These are phyloP conservation scores for Myoxocephalus aenaeus DNA, from an alignment of 2,797 vertebrate species.

Conservation along the genomic window DNA sequence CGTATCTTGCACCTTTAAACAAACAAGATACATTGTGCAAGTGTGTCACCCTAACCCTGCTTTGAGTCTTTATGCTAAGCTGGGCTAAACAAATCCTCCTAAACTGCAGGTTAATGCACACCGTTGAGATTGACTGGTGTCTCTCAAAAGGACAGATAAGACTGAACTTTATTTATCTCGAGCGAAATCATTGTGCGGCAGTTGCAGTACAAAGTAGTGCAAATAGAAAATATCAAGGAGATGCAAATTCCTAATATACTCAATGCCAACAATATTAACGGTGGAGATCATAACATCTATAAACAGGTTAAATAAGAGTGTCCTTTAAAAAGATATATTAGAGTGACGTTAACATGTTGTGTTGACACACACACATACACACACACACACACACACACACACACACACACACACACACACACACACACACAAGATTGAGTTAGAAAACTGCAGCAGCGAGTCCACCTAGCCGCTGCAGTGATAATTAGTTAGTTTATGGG, in stretches of 20 bases:
- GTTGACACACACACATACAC: too few species aligned
- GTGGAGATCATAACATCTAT: neutral
- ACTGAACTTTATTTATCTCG: neutral
- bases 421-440: neutral
- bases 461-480: slow-evolving; percentile 31
- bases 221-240: neutral
- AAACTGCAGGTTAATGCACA: neutral
- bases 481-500: slow-evolving; percentile 46
- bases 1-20: neutral
- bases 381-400: too few species aligned
- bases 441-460: slow-evolving; percentile 32
- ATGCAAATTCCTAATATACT: neutral
- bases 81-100: neutral
- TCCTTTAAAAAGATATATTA: neutral
- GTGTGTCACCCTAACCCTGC: neutral
- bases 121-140: neutral
- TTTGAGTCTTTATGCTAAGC: neutral
- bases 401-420: too few species aligned
- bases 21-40: neutral
- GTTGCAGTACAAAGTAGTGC: neutral
- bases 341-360: neutral
- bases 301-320: neutral
- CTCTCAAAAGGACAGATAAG: neutral
- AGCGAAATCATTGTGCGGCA: neutral
- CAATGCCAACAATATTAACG: neutral